Evolutionary conservation across 2,113 vertebrate species (phyloP).

Genomic region (Hylia prasina): DNA sequence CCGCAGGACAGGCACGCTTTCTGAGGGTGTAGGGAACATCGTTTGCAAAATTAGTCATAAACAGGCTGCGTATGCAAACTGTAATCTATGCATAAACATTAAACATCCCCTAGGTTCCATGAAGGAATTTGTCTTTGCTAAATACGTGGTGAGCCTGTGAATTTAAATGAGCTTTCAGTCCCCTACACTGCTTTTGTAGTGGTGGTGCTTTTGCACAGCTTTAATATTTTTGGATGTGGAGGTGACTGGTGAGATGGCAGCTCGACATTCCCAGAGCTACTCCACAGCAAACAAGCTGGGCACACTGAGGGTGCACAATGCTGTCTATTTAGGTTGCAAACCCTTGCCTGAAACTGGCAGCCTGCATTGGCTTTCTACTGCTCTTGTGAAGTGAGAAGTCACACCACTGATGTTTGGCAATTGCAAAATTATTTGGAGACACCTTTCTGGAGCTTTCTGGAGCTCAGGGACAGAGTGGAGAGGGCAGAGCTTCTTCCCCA

Average conservation of each 20-base stretch:
- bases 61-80: background rate
- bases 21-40: background rate
- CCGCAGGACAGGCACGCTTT: background rate
- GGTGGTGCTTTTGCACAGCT: background rate
- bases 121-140: constrained; percentile 30
- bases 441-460: background rate
- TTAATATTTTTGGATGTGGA: background rate
- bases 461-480: background rate
- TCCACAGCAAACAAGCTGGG: background rate
- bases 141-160: background rate
- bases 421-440: background rate
- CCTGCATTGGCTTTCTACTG: background rate
- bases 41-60: background rate
- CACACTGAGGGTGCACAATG: background rate
- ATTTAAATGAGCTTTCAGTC: background rate
- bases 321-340: background rate
- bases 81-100: constrained; percentile 2
- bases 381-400: background rate
- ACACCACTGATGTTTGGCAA: rapidly evolving
- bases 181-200: rapidly evolving
- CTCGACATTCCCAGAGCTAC: background rate
- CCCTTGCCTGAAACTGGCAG: rapidly evolving
- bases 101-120: background rate
- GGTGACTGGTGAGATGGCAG: background rate
- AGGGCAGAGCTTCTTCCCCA: too few relatives aligned